These are phyloP conservation scores for Luperina testacea DNA, from an alignment of 2,888 invertebrate genomes.

Conservation along the genomic window DNA sequence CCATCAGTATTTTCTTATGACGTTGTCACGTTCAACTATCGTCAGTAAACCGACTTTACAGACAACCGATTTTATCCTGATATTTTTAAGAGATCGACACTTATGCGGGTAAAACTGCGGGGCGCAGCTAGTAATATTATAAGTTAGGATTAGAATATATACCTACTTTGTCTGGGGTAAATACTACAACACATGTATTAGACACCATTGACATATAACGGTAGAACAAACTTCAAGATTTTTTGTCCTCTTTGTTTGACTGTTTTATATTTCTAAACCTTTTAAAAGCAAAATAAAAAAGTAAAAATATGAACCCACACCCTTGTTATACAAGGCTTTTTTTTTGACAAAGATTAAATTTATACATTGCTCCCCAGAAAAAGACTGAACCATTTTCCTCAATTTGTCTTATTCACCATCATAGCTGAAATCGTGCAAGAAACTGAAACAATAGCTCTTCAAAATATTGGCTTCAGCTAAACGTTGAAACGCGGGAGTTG, in stretches of 20 bases:
- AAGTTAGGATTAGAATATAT: background rate
- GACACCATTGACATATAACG: background rate
- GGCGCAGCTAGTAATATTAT: too few relatives aligned
- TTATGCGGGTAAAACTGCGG: too few relatives aligned
- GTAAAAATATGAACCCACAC: conserved; percentile 45
- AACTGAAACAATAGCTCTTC: conserved; percentile 58
- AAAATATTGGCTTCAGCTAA: conserved; percentile 56
- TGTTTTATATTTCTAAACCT: conserved; percentile 12
- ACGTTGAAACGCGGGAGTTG: conserved; percentile 46
- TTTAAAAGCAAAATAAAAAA: conserved; percentile 14
- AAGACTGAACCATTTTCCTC: conserved; percentile 56
- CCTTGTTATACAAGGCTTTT: conserved; percentile 49
- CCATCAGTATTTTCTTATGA: too few relatives aligned
- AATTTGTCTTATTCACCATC: conserved; percentile 56
- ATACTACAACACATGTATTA: conserved; percentile 3
- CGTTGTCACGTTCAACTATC: too few relatives aligned
- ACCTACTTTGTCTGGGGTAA: background rate
- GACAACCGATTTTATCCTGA: too few relatives aligned
- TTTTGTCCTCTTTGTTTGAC: conserved; percentile 18
- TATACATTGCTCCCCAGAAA: conserved; percentile 38
- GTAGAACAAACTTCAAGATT: background rate
- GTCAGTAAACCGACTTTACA: too few relatives aligned
- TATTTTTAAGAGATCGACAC: too few relatives aligned
- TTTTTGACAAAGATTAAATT: conserved; percentile 56
- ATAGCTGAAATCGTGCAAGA: conserved; percentile 48